Evolutionary conservation across 1,140 invertebrate species (phyloP), one percentile per base, ranked within the genome.

Genomic region (Oreohelix idahoensis): DNA sequence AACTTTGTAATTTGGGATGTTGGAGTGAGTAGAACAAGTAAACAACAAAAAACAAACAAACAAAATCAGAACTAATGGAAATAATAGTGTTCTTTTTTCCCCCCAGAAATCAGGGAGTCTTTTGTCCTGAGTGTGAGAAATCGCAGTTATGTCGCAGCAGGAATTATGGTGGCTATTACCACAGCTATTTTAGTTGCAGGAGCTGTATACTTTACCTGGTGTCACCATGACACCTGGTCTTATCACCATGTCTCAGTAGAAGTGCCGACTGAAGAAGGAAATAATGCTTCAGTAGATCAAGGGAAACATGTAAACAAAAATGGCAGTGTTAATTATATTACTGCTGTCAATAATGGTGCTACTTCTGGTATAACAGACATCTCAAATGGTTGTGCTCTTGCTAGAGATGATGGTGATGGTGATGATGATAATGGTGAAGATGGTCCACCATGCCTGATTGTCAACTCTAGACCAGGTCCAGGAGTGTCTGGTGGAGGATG

Each of bases 191-290:
- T 85, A 39, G 26, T 85, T n/a, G 69, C 70, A n/a, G 84, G 84
- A 17, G 77, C 80, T 26, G 0, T 85, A 32, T 85, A 82, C 63
- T 83, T 70, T 53, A 42, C 81, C 77, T 85, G 84, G 84, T 85
- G 84, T 32, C 84, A 85, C 79, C 79, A 81, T 8, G 79, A 81
- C 29, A 42, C 66, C 26, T 81, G 79, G 79, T 36, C 51, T 36
- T 71, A 81, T 35, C 35, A 73, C 66, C 51, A 23, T 8, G 58
- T 42, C 23, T 35, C 66, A 1, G n/a, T n/a, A 39, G 66, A 70
- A 26, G 58, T 11, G 17, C 20, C 45, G 36, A 13, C 74, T 77
- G 17, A 11, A 26, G 38, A 13, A 5, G 45, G 4, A 26, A n/a
- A n/a, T n/a, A n/a, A n/a, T n/a, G n/a, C n/a, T n/a, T n/a, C n/a